These are phyloP conservation scores for Danaus melanippus DNA, from an alignment of 1,140 invertebrate genomes.

Conservation along the genomic window DNA sequence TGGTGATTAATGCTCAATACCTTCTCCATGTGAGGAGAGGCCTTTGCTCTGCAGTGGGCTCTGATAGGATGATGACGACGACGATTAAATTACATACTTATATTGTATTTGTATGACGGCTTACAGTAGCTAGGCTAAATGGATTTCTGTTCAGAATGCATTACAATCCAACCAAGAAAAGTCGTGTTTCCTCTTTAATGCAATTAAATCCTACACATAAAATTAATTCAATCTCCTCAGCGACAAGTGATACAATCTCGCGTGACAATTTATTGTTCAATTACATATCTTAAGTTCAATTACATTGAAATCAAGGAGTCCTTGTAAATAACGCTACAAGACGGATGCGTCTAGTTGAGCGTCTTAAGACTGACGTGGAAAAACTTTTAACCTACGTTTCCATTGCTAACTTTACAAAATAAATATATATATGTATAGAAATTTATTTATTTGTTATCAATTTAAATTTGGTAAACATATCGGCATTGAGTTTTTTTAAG, in stretches of 20 bases:
- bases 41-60: no score
- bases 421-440: no score
- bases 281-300: conserved; percentile 27
- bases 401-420: conserved; percentile 7
- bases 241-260: conserved; percentile 17
- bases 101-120: neutral
- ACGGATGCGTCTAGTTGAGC: conserved; percentile 53
- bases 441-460: no score
- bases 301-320: conserved; percentile 35
- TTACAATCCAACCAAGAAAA: neutral
- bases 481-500: no score
- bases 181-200: conserved; percentile 2
- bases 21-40: no score
- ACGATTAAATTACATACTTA: no score
- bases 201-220: conserved; percentile 1
- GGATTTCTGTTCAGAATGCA: conserved; percentile 3
- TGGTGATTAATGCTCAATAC: no score
- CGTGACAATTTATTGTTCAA: conserved; percentile 22
- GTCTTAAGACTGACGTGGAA: conserved; percentile 26
- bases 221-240: conserved; percentile 6
- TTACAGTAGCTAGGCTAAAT: conserved; percentile 2
- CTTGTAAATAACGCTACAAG: conserved; percentile 33
- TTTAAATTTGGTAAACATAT: no score
- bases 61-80: no score
- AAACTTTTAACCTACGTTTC: conserved; percentile 14